A percentile compares a stretch with the other conserved stretches of the same genome.
These are phyloP conservation scores for Palaemon carinicauda DNA, from an alignment of 1,140 invertebrate genomes.

Conservation along the genomic window DNA sequence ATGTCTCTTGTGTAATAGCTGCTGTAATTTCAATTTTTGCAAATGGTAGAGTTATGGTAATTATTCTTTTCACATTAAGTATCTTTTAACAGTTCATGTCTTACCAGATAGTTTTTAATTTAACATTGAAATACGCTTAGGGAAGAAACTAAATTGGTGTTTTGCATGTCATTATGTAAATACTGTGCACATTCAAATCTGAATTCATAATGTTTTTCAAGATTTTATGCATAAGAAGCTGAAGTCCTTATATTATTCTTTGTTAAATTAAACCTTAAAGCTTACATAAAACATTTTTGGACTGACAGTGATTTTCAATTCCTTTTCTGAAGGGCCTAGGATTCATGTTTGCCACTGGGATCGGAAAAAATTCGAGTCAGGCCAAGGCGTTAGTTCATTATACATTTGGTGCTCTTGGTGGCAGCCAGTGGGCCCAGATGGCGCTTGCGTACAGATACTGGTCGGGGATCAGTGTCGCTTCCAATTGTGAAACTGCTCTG, in stretches of 20 bases:
- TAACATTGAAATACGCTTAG: no score
- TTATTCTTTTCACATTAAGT: no score
- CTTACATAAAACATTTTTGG: not conserved
- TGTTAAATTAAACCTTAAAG: not conserved
- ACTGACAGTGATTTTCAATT: not conserved
- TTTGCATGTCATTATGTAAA: no score
- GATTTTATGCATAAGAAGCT: no score
- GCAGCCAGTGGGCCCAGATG: constrained; percentile 93
- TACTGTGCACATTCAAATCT: no score
- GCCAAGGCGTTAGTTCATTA: constrained; percentile 90
- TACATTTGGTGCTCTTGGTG: constrained; percentile 87
- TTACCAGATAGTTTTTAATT: no score
- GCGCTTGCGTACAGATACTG: constrained; percentile 89
- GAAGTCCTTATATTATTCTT: not conserved
- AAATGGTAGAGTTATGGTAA: no score
- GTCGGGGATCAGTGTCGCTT: constrained; percentile 86
- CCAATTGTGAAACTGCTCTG: constrained; percentile 89
- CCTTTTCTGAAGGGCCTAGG: constrained; percentile 77
- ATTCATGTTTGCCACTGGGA: constrained; percentile 88
- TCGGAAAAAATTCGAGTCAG: constrained; percentile 85
- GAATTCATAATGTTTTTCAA: no score
- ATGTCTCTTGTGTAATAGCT: no score
- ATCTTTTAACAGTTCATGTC: no score
- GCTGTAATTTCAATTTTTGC: no score
- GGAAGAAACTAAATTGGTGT: no score